Evolutionary conservation across 2,113 vertebrate genomes (phyloP), one percentile per base, ranked within the genome.

Genomic region (Haliaeetus leucogaster): DNA sequence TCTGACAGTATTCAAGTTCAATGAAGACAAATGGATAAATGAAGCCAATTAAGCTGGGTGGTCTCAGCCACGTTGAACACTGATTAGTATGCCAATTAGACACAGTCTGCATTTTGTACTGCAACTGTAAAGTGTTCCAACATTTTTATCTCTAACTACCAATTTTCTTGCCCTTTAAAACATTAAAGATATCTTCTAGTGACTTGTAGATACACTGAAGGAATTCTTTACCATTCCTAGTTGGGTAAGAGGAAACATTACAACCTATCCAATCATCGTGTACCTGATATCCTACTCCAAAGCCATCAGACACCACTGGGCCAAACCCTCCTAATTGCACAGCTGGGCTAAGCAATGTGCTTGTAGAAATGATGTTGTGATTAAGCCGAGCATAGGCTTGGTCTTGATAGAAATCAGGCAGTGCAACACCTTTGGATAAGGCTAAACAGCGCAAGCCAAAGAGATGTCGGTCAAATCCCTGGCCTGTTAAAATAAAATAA

Each of bases 401-500:
- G 96, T 99, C 99, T 40, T 98, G 95, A 79, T 99, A 99, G 22
- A 99, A 91, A 55, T 97, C 96, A 0, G 98, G 99, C 76, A 99
- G 94, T 7, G 95, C 13, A 27, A 85, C 92, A 34, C 98, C 98
- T 95, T 95, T 98, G 43, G 98, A 98, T 21, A 79, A 86, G 36
- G 99, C 98, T 90, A 99, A 83, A 85, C 96, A 98, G n/a, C 98
- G 98, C 95, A 99, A 82, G 45, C 98, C 98, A 74, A 99, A 99
- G 81, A 99, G 98, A 65, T 99, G 99, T 14, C 99, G 98, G 97
- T 99, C 99, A 90, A 99, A 99, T 20, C 99, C 99, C 97, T 99
- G 99, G 89, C 99, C 99, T 99, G 96, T 93, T 18, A 70, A 96
- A 82, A 96, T 19, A 95, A 93, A 96, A 53, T 4, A 32, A 78